Base-by-base conservation (phyloP, 2,113 vertebrate genomes). In the Tragelaphus imberbis region DNA sequence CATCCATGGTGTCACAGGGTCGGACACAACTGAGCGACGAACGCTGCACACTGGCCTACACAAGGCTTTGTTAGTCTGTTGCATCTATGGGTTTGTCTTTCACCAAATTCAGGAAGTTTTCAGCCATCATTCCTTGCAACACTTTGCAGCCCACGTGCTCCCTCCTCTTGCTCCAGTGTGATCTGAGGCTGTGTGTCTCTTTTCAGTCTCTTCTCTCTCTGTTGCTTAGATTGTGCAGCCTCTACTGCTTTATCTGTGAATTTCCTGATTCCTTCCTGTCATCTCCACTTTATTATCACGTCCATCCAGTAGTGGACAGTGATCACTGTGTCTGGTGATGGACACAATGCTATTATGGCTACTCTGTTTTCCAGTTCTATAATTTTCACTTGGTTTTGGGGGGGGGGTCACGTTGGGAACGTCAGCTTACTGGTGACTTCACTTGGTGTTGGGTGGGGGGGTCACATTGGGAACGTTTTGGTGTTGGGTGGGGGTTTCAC, bases 31-130 rank as follows among this genome's bases (percentile, higher is more conserved):
- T 44, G 71, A 77, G 40, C 3, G 6, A 5, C 21, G 1, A 14
- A 27, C 23, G 6, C 36, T 15, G 2, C 12, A 7, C 21, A 0
- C 40, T 2, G 2, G 40, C 44, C 75, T 47, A 2, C 1, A 9
- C 0, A n/a, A 49, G 44, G 21, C 15, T 3, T 13, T 15, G n/a
- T 71, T 8, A 36, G 53, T 28, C 71, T 19, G n/a, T 55, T 14
- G 15, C 36, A 28, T 2, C 16, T 82, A 23, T 7, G 71, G 33
- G 15, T 61, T 53, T 36, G 59, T 49, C 49, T 65, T 28, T 79
- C 30, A 11, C 10, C 59, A 55, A 7, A 51, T 27, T 14, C 17
- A 51, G 36, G 40, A 12, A 3, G 1, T 19, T 47, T 51, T 65
- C 25, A 85, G 65, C 36, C 65, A 23, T 71, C 7, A 6, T 33